Evolutionary conservation across 2,113 vertebrate genomes (phyloP).

Genomic region (Lepisosteus oculatus): DNA sequence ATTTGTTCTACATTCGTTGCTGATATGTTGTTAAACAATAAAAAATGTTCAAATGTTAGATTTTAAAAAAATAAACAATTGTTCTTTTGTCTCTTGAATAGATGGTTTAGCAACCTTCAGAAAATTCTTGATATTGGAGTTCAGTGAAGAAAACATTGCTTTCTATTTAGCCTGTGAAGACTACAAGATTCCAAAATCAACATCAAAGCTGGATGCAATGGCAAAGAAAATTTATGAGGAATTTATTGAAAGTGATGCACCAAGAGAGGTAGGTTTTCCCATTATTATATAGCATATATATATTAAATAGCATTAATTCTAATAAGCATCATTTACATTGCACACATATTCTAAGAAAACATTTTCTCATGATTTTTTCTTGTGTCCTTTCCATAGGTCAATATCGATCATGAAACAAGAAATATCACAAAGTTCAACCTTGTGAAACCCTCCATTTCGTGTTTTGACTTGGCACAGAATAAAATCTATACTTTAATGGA

Average conservation of each 20-base stretch:
- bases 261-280: constrained; percentile 77
- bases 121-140: constrained; percentile 87
- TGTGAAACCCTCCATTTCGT: constrained; percentile 37
- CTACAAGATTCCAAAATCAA: constrained; percentile 75
- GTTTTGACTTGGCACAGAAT: constrained; percentile 67
- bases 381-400: constrained; percentile 60
- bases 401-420: constrained; percentile 75
- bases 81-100: constrained; percentile 42
- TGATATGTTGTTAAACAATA: no score
- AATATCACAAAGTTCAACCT: constrained; percentile 65
- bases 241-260: constrained; percentile 82
- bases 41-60: no score
- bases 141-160: constrained; percentile 94
- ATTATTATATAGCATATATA: neutral
- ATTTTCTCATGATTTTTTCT: no score
- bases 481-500: constrained; percentile 72
- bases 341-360: neutral
- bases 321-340: neutral
- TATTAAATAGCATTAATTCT: neutral
- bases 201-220: constrained; percentile 72
- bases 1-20: no score
- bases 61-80: no score
- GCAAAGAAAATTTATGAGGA: constrained; percentile 88
- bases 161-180: constrained; percentile 96
- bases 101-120: constrained; percentile 86